Conservation (phyloP, 2,888 invertebrate genomes). For the Leptogaster cylindrica region DNA sequence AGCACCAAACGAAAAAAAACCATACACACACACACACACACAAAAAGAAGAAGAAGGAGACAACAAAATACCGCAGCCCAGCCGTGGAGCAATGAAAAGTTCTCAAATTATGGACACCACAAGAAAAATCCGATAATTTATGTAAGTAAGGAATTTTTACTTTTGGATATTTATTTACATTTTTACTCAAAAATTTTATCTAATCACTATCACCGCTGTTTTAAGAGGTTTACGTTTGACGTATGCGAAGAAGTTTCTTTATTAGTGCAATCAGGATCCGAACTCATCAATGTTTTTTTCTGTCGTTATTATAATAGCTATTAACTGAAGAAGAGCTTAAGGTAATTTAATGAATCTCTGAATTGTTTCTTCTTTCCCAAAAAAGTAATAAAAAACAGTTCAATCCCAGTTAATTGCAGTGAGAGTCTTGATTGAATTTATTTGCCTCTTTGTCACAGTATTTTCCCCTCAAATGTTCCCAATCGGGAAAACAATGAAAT, state of each 20-base stretch:
- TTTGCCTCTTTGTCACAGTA: too few relatives aligned
- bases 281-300: too few relatives aligned
- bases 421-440: too few relatives aligned
- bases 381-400: not conserved
- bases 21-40: slow-evolving; percentile 6
- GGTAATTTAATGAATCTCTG: slow-evolving; percentile 6
- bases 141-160: slow-evolving; percentile 32
- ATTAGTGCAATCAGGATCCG: too few relatives aligned
- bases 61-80: not conserved
- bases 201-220: slow-evolving; percentile 2
- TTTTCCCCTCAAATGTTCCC: too few relatives aligned
- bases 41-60: not conserved
- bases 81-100: slow-evolving; percentile 7
- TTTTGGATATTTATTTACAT: slow-evolving; percentile 21
- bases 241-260: slow-evolving; percentile 5
- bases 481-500: too few relatives aligned
- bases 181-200: slow-evolving; percentile 21
- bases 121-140: slow-evolving; percentile 32
- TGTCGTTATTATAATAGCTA: too few relatives aligned
- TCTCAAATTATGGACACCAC: slow-evolving; percentile 19
- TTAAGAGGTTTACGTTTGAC: slow-evolving; percentile 32
- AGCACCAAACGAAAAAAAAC: not conserved
- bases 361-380: not conserved
- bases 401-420: not conserved
- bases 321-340: not conserved